Evolutionary conservation across 2,113 vertebrate genomes (phyloP).

Genomic region (Coturnix japonica): DNA sequence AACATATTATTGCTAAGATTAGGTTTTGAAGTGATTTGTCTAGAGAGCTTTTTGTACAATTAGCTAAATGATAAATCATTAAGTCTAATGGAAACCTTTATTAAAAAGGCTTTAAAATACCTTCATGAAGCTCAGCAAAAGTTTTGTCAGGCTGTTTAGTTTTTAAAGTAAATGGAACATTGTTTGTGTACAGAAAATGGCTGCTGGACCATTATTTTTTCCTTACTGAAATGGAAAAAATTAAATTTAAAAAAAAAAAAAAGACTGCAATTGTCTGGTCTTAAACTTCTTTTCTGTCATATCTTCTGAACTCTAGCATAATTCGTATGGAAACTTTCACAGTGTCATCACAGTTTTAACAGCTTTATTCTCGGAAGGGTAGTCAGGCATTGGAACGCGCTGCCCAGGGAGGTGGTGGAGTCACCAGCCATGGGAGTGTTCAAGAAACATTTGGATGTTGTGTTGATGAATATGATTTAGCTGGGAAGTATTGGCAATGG

Average conservation of each 20-base stretch:
- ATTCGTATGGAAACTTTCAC: not conserved
- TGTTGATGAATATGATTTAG: too few species aligned
- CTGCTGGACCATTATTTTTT: not conserved
- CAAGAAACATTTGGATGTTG: too few species aligned
- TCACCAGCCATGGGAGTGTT: too few species aligned
- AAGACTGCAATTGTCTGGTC: fast-evolving
- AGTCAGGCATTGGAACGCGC: too few species aligned
- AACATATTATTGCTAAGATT: not conserved
- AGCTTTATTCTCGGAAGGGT: too few species aligned
- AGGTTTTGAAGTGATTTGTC: not conserved
- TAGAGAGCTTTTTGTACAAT: not conserved
- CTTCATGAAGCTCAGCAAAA: not conserved
- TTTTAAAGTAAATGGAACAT: not conserved
- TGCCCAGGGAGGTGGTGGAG: too few species aligned
- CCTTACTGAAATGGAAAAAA: not conserved
- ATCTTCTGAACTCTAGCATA: not conserved
- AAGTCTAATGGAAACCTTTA: not conserved
- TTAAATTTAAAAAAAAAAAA: too few species aligned
- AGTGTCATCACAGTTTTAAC: not conserved
- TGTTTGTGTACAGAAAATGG: not conserved
- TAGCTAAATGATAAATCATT: not conserved
- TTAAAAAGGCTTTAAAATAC: not conserved
- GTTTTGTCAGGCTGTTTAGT: not conserved
- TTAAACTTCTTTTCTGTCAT: not conserved
- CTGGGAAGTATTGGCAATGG: too few species aligned